Base-by-base conservation (phyloP, 2,888 invertebrate species). In the Eupeodes luniger region DNA sequence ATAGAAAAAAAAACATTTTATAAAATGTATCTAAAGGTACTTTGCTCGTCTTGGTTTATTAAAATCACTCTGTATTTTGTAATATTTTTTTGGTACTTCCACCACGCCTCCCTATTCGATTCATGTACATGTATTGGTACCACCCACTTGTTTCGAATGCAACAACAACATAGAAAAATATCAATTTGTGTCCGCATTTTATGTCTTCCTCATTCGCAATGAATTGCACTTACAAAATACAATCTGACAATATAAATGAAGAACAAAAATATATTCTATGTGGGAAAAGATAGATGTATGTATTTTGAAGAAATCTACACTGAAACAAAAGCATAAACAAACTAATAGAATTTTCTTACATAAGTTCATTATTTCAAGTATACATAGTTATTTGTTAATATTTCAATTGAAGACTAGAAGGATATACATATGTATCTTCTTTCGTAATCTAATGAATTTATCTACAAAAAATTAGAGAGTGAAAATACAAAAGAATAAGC, bases 161-260 rank as follows among this genome's bases (percentile, higher is more conserved):
- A 55, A 66, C 47, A 16, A 72, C 5, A 64, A 27, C 3, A 66
- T 44, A 62, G 14, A 36, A 16, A 66, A 36, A 44, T 53, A 47
- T 69, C 82, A 70, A 69, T 59, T 61, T 53, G 64, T 69, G 72
- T 72, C 75, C 84, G 84, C 84, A 72, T 87, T 27, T 27, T 80
- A 70, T 79, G 79, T 86, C 79, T 64, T 64, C 77, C 61, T 81
- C 81, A 66, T 47, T 84, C 74, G 80, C 62, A 44, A 61, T 49
- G 51, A 74, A 82, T 69, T 74, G 61, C 62, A 79, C 69, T 72
- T 53, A 59, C 70, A 49, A 55, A 55, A 55, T 16, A 55, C 51
- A 80, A 66, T 27, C 47, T 84, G 87, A 80, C 84, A 87, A 84
- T 80, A 87, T 80, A 80, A 55, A 16, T 53, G 64, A 53, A 61